These are phyloP conservation scores for Anoncus sp. DNA, from an alignment of 2,888 invertebrate genomes.

Conservation along the genomic window DNA sequence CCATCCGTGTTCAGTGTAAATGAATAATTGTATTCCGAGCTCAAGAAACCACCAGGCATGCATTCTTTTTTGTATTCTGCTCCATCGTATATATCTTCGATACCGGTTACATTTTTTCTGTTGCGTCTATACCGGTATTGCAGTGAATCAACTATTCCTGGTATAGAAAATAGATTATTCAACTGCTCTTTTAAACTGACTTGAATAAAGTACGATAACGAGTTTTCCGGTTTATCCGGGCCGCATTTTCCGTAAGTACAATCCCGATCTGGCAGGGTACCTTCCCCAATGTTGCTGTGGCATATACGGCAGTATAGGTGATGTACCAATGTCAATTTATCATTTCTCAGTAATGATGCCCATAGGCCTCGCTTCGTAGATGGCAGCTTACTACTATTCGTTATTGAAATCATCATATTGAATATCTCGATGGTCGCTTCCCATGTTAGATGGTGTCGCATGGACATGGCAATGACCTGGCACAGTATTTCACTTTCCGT, in stretches of 20 bases:
- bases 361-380: slow-evolving; percentile 1
- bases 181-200: neutral
- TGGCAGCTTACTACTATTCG: neutral
- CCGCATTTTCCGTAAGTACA: slow-evolving; percentile 2
- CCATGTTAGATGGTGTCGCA: too few species aligned
- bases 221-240: too few species aligned
- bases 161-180: neutral
- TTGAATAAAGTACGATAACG: neutral
- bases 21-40: too few species aligned
- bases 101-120: slow-evolving; percentile 3
- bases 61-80: slow-evolving; percentile 25
- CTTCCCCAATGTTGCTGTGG: neutral
- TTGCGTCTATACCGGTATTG: slow-evolving; percentile 22
- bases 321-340: neutral
- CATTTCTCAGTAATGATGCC: slow-evolving; percentile 1
- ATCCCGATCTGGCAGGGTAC: neutral
- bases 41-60: too few species aligned
- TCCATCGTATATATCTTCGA: slow-evolving; percentile 47
- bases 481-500: neutral
- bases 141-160: too few species aligned
- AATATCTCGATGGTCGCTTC: neutral
- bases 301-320: slow-evolving; percentile 2
- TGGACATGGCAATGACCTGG: neutral
- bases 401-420: neutral
- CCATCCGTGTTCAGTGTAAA: too few species aligned